Evolutionary conservation across 2,888 invertebrate genomes (phyloP), one percentile per base, ranked within the genome.

Genomic region (Coenonympha arcania): DNA sequence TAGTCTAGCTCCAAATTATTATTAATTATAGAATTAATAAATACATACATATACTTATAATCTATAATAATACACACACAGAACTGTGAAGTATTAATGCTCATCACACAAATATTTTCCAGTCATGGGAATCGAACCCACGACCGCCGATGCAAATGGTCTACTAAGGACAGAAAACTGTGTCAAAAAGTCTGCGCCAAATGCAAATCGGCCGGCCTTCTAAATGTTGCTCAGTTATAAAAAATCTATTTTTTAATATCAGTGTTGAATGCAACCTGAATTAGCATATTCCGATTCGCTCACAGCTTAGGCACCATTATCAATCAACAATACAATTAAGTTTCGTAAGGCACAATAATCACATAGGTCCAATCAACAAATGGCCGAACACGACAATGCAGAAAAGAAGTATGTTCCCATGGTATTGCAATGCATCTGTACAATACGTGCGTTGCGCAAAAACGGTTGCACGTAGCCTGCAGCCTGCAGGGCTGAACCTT

Each of bases 381-480:
- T 54, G 60, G 57, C 54, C 50, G 52, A 54, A 55, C 54, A 70
- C 74, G 79, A 83, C 83, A 83, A 83, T 82, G 82, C 68, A 56
- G 48, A 58, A 68, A 79, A 79, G 76, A 79, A 77, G 66, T 60
- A 56, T 69, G 67, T 79, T 81, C 83, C 64, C 83, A 80, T 80
- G 78, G 63, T 64, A 65, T 71, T 79, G 79, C 74, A 69, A 54
- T 56, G 61, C 61, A 50, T 58, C 55, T 57, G 58, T 47, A 57
- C 45, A 55, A 53, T 51, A 47, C 51, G 31, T 34, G 48, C 40
- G 33, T 78, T 79, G 71, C 76, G 64, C 57, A 75, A 68, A 71
- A 69, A 59, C 68, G 68, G 69, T 75, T 76, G 73, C 77, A 67
- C 59, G 68, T 71, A 58, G 49, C n/a, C n/a, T 36, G 46, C 43